Evolutionary conservation across 2,888 invertebrate species (phyloP).

Genomic region (Idaea straminata): DNA sequence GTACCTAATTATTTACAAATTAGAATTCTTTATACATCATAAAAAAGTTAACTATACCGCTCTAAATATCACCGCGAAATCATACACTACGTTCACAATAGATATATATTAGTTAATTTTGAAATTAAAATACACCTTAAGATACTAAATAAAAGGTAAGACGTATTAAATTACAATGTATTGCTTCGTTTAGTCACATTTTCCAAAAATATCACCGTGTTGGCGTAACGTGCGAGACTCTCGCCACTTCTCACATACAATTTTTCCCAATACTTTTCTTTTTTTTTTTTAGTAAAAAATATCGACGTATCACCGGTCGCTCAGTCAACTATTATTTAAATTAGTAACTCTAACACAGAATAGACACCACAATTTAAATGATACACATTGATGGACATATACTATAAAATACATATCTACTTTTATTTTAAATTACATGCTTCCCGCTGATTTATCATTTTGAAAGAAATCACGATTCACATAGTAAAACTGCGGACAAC

Average conservation of each 20-base stretch:
- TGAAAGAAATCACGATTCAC: slow-evolving; percentile 38
- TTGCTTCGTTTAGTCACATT: slow-evolving; percentile 88
- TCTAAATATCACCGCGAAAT: slow-evolving; percentile 79
- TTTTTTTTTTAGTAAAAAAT: slow-evolving; percentile 71
- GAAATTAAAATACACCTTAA: slow-evolving; percentile 73
- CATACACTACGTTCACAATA: slow-evolving; percentile 78
- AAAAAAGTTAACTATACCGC: slow-evolving; percentile 76
- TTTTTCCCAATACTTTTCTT: slow-evolving; percentile 37
- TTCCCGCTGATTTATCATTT: slow-evolving; percentile 65
- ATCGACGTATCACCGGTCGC: slow-evolving; percentile 64
- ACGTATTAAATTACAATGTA: slow-evolving; percentile 86
- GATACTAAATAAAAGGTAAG: slow-evolving; percentile 77
- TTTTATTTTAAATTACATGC: slow-evolving; percentile 56
- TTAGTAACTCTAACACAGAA: slow-evolving; percentile 74
- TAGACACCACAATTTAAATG: slow-evolving; percentile 79
- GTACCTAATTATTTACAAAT: slow-evolving; percentile 78
- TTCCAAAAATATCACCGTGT: slow-evolving; percentile 84
- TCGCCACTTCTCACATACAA: slow-evolving; percentile 11
- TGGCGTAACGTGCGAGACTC: slow-evolving; percentile 37
- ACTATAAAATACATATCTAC: slow-evolving; percentile 62
- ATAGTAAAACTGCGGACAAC: background rate
- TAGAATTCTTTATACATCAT: slow-evolving; percentile 78
- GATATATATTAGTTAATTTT: slow-evolving; percentile 65
- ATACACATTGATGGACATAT: slow-evolving; percentile 78
- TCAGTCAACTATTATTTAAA: slow-evolving; percentile 73